phyloP scores from a whole-genome alignment of 1,140 invertebrate genomes.

The Pachypsylla venusta region DNA sequence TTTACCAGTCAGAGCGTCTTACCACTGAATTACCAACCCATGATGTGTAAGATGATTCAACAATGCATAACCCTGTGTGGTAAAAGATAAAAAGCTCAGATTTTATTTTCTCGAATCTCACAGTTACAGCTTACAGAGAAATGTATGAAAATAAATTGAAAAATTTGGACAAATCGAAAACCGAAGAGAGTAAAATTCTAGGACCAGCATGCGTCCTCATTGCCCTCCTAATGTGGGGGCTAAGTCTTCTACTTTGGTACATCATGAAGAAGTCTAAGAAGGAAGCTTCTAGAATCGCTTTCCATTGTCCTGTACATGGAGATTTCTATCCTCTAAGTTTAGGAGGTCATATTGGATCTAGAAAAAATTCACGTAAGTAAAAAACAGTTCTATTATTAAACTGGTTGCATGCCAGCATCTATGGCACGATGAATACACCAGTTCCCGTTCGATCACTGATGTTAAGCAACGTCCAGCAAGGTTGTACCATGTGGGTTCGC shows the following conservation, averaged over 20 bases:
- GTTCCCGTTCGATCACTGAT: too few species aligned
- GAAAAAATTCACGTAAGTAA: background rate
- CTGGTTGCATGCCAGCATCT: too few species aligned
- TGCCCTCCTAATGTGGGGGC: background rate
- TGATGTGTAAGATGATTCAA: too few species aligned
- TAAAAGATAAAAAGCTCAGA: too few species aligned
- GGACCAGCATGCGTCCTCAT: background rate
- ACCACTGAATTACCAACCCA: too few species aligned
- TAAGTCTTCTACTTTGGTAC: background rate
- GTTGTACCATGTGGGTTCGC: too few species aligned
- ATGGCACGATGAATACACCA: too few species aligned
- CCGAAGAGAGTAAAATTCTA: background rate
- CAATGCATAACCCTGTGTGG: too few species aligned
- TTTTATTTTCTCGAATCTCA: too few species aligned
- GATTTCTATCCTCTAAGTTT: background rate
- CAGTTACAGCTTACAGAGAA: slow-evolving; percentile 3
- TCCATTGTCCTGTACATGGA: slow-evolving; percentile 1
- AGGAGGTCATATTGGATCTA: background rate
- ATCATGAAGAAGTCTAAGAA: background rate
- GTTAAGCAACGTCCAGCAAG: too few species aligned
- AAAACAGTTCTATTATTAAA: too few species aligned
- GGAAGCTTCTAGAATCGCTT: background rate
- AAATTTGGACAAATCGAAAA: slow-evolving; percentile 4
- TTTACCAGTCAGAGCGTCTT: too few species aligned
- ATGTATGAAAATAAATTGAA: slow-evolving; percentile 3